Base-by-base conservation (phyloP, 2,888 invertebrate genomes). In the Amiota communis region DNA sequence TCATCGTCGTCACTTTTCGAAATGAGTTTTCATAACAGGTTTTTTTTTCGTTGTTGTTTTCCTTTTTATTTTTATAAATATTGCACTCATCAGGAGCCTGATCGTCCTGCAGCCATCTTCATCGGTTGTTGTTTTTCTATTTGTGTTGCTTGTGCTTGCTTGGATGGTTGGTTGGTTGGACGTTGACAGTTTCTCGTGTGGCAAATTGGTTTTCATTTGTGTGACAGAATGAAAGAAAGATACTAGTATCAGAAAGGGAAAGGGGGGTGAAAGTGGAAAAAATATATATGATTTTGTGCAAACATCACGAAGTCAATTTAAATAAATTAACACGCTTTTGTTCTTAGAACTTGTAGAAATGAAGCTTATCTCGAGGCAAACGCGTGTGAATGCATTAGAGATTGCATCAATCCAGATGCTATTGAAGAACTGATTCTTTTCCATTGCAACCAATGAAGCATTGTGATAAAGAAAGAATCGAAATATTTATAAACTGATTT, bases 321-420 rank as follows among this genome's bases (percentile, higher is more conserved):
- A 82, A 82, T 82, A 82, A 82, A 82, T 82, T 82, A 82, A 84
- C 82, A 82, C 82, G 80, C 80, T 84, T 74, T 81, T 15, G 17
- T 61, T 12, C 49, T n/a, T n/a, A 53, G 13, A 53, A 53, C n/a
- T n/a, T n/a, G n/a, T 20, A 20, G 65, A 57, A 68, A 65, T 64
- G 69, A 53, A 36, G 73, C 63, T 61, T 74, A 73, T 73, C 63
- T 36, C 36, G 36, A 36, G 36, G 36, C 36, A 6, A 36, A 36
- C 36, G 36, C 36, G 36, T 36, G 36, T 36, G 36, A 36, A 36
- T 36, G 36, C 36, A 6, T 36, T 36, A 36, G 36, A 36, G 36
- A 36, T 36, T 36, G 36, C 36, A 36, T 36, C 36, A 36, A 36
- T 36, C 4, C 36, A 36, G 36, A 36, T 4, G 3, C 36, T 81